Conservation (phyloP, 1,140 invertebrate species). For the Drosophila pallidifrons region DNA sequence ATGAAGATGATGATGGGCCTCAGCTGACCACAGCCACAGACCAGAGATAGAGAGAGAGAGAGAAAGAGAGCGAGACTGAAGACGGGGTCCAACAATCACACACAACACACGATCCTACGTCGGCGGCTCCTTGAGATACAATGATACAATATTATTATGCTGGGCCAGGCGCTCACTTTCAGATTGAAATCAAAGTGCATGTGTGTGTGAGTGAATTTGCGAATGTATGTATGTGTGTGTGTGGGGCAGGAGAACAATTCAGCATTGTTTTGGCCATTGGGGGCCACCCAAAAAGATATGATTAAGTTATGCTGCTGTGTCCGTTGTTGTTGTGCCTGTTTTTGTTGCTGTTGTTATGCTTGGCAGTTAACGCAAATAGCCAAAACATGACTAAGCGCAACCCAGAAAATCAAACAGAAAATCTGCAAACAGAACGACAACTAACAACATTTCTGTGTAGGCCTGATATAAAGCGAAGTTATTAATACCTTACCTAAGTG, state of each 20-base stretch:
- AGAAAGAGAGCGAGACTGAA: too few species aligned
- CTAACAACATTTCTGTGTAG: slow-evolving; percentile 19
- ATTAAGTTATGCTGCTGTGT: slow-evolving; percentile 75
- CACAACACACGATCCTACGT: slow-evolving; percentile 40
- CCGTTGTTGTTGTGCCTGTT: slow-evolving; percentile 14
- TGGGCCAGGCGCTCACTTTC: slow-evolving; percentile 61
- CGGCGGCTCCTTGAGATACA: slow-evolving; percentile 78
- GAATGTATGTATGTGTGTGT: slow-evolving; percentile 32
- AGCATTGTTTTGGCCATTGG: slow-evolving; percentile 78
- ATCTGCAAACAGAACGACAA: slow-evolving; percentile 1
- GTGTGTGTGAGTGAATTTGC: slow-evolving; percentile 32
- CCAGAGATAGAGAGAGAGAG: too few species aligned
- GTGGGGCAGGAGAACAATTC: slow-evolving; percentile 67
- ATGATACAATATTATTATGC: slow-evolving; percentile 83
- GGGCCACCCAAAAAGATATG: slow-evolving; percentile 84
- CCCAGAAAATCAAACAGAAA: slow-evolving; percentile 17
- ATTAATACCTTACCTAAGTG: background rate
- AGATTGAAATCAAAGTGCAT: slow-evolving; percentile 78
- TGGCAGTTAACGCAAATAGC: slow-evolving; percentile 64
- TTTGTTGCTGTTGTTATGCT: slow-evolving; percentile 17
- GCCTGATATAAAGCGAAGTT: background rate
- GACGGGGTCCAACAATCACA: slow-evolving; percentile 40
- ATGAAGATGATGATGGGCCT: slow-evolving; percentile 75
- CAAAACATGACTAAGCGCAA: slow-evolving; percentile 75
- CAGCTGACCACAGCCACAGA: slow-evolving; percentile 13